Evolutionary conservation across 1,140 invertebrate genomes (phyloP), one percentile per base, ranked within the genome.

Genomic region (Bombus affinis): DNA sequence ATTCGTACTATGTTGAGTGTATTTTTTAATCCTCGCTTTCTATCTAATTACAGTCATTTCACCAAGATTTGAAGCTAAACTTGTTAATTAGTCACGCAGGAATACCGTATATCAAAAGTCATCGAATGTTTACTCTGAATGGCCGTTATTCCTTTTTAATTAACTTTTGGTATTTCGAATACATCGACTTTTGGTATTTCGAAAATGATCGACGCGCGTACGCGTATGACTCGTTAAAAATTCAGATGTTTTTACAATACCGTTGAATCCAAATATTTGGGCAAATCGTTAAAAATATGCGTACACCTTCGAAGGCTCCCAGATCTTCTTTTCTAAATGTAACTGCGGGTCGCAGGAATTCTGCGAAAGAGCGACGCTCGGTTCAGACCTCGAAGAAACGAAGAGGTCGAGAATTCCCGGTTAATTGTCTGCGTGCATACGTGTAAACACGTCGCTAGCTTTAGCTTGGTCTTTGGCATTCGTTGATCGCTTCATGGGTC

Each of bases 401-500:
- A 82, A 71, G 35, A 65, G 70, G 59, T 66, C 68, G 75, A 88
- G 90, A 88, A 86, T 88, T 82, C 68, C 87, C 81, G 77, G 87
- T 88, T 88, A 80, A 89, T 79, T 83, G 83, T 76, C 74, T 78
- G 78, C 28, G 70, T 57, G 68, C 28, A 32, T 77, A 70, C 73
- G 65, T 62, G 83, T 75, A 79, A 62, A 35, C 57, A 71, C 66
- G 66, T 71, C n/a, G 18, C 76, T 80, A 80, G 83, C 66, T 85
- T 80, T 53, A 78, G 44, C 47, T n/a, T 62, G 74, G 82, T 87
- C 81, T 87, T 82, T 75, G 83, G 74, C 77, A 81, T 87, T 71
- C 76, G 86, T 44, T 66, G 76, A 78, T 82, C 86, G 89, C 86
- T 85, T 74, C 62, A 70, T 86, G 92, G 92, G 91, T 94, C 93